Evolutionary conservation across 2,888 invertebrate genomes (phyloP).

Genomic region (Apamea epomidion): DNA sequence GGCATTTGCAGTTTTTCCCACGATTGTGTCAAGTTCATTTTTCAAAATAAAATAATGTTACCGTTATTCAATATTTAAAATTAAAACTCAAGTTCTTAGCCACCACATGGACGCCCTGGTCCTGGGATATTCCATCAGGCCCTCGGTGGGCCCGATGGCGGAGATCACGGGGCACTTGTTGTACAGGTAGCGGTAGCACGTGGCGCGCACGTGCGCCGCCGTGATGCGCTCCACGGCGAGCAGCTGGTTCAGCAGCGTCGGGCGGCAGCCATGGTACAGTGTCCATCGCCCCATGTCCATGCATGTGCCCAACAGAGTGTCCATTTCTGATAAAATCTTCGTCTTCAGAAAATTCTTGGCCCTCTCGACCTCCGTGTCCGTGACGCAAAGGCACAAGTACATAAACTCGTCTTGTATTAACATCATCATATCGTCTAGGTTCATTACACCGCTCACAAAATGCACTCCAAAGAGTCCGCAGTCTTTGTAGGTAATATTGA

Average conservation of each 20-base stretch:
- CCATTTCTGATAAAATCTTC: slow-evolving; percentile 96
- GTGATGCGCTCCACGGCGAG: slow-evolving; percentile 95
- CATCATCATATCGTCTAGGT: slow-evolving; percentile 92
- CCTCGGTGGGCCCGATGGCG: slow-evolving; percentile 97
- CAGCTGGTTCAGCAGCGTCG: slow-evolving; percentile 96
- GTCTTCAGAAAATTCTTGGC: slow-evolving; percentile 97
- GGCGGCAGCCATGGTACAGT: slow-evolving; percentile 96
- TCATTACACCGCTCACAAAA: slow-evolving; percentile 93
- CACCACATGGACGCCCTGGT: slow-evolving; percentile 96
- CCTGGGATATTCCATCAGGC: slow-evolving; percentile 95
- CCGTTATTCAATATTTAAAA: slow-evolving; percentile 7
- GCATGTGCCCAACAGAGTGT: slow-evolving; percentile 97
- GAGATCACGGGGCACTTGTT: slow-evolving; percentile 97
- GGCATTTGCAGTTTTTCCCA: background rate
- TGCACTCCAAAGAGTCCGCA: slow-evolving; percentile 99
- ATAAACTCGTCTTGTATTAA: slow-evolving; percentile 95
- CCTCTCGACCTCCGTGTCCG: slow-evolving; percentile 96
- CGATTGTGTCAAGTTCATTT: background rate
- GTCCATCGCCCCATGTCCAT: slow-evolving; percentile 99
- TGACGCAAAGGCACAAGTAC: slow-evolving; percentile 95
- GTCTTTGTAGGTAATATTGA: slow-evolving; percentile 99
- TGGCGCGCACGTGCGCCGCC: slow-evolving; percentile 93
- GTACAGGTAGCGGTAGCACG: slow-evolving; percentile 96
- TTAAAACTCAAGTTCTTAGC: slow-evolving; percentile 84
- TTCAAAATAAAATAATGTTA: slow-evolving; percentile 16